Conservation (phyloP, 2,797 vertebrate species). For the Danio choprae region DNA sequence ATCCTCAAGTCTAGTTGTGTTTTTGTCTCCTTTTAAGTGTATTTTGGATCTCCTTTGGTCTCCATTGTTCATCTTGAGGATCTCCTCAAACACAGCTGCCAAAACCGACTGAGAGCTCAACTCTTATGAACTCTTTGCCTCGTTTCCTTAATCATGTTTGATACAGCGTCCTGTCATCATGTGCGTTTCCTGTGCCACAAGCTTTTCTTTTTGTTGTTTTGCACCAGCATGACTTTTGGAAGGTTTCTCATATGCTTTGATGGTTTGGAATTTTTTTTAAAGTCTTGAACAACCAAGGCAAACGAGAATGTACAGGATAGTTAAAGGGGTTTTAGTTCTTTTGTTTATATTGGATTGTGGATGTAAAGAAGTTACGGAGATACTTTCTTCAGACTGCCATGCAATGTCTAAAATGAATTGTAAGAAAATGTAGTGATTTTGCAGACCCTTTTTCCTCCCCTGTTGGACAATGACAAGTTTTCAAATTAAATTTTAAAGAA, state of each 20-base stretch:
- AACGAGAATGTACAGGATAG: not conserved
- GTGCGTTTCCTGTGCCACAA: conserved; percentile 15
- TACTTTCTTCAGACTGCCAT: conserved; percentile 55
- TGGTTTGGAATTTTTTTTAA: not conserved
- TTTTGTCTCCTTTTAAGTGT: conserved; percentile 25
- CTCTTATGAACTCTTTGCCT: conserved; percentile 36
- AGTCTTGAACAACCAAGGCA: not conserved
- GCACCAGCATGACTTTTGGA: not conserved
- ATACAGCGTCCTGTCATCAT: conserved; percentile 7
- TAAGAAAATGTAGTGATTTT: conserved; percentile 68
- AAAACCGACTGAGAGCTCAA: conserved; percentile 30
- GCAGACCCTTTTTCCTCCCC: conserved; percentile 56
- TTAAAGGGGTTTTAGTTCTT: not conserved
- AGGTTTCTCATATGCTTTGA: conserved; percentile 9
- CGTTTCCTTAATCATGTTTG: conserved; percentile 1
- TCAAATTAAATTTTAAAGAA: conserved; percentile 76
- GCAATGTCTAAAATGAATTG: conserved; percentile 57
- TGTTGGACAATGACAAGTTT: conserved; percentile 69
- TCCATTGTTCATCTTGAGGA: not conserved
- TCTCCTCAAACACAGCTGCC: conserved; percentile 30
- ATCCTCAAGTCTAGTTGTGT: conserved; percentile 3
- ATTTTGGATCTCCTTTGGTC: conserved; percentile 9
- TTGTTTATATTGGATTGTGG: conserved; percentile 10
- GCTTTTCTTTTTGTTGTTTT: conserved; percentile 7
- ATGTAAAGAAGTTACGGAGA: not conserved